Percentiles rank a stretch among this genome's conserved stretches.
phyloP scores from a whole-genome alignment of 1,140 invertebrate species.

The Sinella curviseta region DNA sequence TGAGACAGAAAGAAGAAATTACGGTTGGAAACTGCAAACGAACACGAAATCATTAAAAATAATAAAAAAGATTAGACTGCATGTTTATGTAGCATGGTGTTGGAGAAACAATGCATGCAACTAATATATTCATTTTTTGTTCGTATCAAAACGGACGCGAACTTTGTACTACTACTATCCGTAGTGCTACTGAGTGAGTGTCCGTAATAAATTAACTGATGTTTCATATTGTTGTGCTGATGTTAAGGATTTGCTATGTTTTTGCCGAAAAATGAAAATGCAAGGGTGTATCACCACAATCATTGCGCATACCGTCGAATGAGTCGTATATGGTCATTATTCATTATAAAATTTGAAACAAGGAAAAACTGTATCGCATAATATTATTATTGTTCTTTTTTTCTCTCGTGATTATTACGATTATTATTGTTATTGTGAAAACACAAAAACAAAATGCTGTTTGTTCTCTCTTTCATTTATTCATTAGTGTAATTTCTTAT shows the following conservation, averaged over 20 bases:
- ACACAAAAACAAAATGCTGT: neutral
- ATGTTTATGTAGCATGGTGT: neutral
- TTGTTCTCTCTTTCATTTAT: conserved; percentile 15
- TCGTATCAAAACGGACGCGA: neutral
- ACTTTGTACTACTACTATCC: neutral
- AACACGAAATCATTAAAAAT: conserved; percentile 26
- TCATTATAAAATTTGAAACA: conserved; percentile 16
- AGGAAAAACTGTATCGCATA: neutral
- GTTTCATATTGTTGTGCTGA: no score
- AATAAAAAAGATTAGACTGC: neutral
- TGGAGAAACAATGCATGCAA: conserved; percentile 13
- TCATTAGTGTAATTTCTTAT: conserved; percentile 5
- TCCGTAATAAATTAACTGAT: no score
- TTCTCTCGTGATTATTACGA: neutral
- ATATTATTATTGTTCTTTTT: neutral
- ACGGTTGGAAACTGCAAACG: neutral
- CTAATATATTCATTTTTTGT: neutral
- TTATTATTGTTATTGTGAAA: conserved; percentile 4
- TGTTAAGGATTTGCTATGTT: no score
- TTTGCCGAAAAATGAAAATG: no score
- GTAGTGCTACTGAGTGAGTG: no score
- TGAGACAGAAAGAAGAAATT: neutral
- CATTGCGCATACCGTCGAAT: neutral
- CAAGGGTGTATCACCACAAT: no score
- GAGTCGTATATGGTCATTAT: neutral